These are phyloP conservation scores for Epizoanthus scotinus DNA, from an alignment of 92 coral and sea anemone genomes.

Conservation along the genomic window DNA sequence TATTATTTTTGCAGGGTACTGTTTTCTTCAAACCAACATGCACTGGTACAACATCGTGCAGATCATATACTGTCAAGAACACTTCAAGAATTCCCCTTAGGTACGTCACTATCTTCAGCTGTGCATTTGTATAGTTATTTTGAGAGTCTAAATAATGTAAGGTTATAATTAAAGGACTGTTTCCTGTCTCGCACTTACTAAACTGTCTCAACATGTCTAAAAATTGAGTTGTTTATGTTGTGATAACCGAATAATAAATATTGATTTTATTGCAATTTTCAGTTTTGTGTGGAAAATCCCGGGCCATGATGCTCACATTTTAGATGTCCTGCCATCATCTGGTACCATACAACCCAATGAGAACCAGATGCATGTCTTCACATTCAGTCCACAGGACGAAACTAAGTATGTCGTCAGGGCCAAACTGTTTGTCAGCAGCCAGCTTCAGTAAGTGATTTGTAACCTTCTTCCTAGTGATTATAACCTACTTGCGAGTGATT, in stretches of 20 bases:
- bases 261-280: background rate
- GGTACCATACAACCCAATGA: slow-evolving; percentile 85
- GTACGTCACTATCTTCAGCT: slow-evolving; percentile 41
- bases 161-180: background rate
- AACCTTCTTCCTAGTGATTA: too few species aligned
- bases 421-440: slow-evolving; percentile 73
- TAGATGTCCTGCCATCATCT: slow-evolving; percentile 67
- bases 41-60: slow-evolving; percentile 78
- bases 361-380: slow-evolving; percentile 75
- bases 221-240: background rate
- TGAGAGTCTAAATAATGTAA: too few species aligned
- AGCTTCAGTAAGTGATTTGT: slow-evolving; percentile 21
- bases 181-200: background rate
- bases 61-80: slow-evolving; percentile 72
- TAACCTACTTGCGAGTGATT: too few species aligned
- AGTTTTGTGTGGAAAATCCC: slow-evolving; percentile 88
- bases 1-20: slow-evolving; percentile 55
- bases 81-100: slow-evolving; percentile 83
- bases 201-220: too few species aligned
- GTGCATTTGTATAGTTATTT: background rate
- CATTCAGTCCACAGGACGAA: slow-evolving; percentile 75
- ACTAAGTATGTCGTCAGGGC: slow-evolving; percentile 79
- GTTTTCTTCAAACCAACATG: slow-evolving; percentile 93
- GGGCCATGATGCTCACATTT: slow-evolving; percentile 58
- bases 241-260: background rate